Percentiles rank a stretch among this genome's conserved stretches.
Conservation (phyloP, 37 sponge, comb jelly and placozoan species). For the Spongilla lacustris region DNA sequence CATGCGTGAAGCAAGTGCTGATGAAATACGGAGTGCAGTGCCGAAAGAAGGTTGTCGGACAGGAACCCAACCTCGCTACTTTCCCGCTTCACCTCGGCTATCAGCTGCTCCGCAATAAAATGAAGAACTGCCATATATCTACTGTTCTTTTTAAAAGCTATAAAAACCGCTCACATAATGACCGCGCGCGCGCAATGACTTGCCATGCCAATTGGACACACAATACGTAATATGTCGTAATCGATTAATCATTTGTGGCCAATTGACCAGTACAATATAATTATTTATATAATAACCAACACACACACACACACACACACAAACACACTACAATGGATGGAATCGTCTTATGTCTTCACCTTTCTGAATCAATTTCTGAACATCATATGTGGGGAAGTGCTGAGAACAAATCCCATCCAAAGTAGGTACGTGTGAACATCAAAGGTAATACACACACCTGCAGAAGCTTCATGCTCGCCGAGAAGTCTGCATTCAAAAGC, state of each 20-base stretch:
- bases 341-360: constrained; percentile 54
- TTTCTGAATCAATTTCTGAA: constrained; percentile 46
- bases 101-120: constrained; percentile 18
- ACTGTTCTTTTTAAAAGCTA: no score
- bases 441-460: constrained; percentile 38
- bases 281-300: no score
- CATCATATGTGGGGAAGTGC: constrained; percentile 54
- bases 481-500: constrained; percentile 64
- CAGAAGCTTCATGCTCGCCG: constrained; percentile 56
- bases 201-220: no score
- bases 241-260: no score
- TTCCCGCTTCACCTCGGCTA: constrained; percentile 25
- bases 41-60: constrained; percentile 29
- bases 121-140: not conserved
- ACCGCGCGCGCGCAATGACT: no score
- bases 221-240: no score
- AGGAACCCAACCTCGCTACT: not conserved
- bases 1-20: constrained; percentile 31
- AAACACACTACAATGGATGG: constrained; percentile 6
- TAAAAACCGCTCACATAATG: no score
- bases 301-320: no score
- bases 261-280: no score
- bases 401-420: not conserved
- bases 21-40: constrained; percentile 25
- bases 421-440: no score